Conservation (phyloP, 2,113 vertebrate species). For the Platysternon megacephalum region DNA sequence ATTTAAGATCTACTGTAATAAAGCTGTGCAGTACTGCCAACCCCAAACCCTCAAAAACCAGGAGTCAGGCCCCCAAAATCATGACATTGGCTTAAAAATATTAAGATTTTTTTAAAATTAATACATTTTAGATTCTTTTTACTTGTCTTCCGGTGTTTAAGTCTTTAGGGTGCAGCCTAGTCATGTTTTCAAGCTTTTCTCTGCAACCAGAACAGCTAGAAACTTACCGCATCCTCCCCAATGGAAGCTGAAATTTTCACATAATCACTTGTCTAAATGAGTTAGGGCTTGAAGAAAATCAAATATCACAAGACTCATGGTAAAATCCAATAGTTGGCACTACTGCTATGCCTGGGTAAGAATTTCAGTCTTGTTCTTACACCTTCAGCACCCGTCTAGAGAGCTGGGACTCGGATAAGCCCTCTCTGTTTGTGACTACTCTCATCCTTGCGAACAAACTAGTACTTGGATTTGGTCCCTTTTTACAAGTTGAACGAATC, state of each 20-base stretch:
- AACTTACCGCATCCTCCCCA: not conserved
- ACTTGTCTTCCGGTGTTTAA: fast-evolving
- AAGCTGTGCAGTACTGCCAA: fast-evolving
- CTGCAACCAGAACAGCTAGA: not conserved
- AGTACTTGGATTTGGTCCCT: not conserved
- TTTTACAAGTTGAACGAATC: not conserved
- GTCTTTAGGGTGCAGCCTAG: fast-evolving
- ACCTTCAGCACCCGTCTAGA: not conserved
- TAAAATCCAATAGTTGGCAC: not conserved
- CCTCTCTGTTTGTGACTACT: not conserved
- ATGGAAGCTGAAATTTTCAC: not conserved
- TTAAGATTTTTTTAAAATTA: not conserved
- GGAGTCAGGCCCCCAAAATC: no score
- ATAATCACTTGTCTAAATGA: not conserved
- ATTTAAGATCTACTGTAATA: fast-evolving
- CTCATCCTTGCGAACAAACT: not conserved
- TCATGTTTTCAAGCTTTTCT: not conserved
- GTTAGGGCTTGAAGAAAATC: not conserved
- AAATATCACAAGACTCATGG: not conserved
- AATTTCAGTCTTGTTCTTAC: not conserved
- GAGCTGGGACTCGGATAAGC: not conserved
- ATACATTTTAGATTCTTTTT: not conserved
- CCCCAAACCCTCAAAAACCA: fast-evolving
- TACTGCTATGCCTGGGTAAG: not conserved
- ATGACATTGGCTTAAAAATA: not conserved